Base-by-base conservation (phyloP, 1,140 invertebrate genomes). In the Vanessa tameamea region DNA sequence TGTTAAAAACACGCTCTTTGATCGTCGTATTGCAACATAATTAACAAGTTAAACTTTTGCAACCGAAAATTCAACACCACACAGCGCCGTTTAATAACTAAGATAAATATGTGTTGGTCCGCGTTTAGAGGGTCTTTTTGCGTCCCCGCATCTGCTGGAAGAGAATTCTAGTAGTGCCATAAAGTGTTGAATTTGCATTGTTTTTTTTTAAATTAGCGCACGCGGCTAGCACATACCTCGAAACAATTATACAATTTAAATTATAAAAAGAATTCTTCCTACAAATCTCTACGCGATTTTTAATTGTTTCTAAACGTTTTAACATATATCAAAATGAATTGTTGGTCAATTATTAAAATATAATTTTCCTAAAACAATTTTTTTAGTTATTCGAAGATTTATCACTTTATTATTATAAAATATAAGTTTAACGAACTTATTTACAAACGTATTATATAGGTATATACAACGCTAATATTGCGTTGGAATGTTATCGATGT, bases 121-220 rank as follows among this genome's bases (percentile, higher is more conserved):
- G 26, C 59, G 14, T 71, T 64, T 53, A 31, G 15, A 48, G 59
- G 59, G 59, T 71, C 59, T 71, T 66, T 69, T 64, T 69, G 57
- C 55, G 43, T 69, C 16, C 15, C 57, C 61, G 23, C 47, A 26
- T 71, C 61, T 48, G 16, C 26, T 70, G 12, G 20, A 71, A 64
- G 43, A 71, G 48, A 71, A 71, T 71, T 50, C 59, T 64, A 20
- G 47, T 59, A 59, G 48, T 71, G 61, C 55, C 47, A 50, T 63
- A 61, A 47, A 43, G 61, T 71, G 67, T 67, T 63, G 65, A 70
- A 67, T 75, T 75, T 75, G 64, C 63, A 65, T 75, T 70, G 63
- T 68, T 70, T 57, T 68, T 70, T 55, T 75, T 75, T 75, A 70
- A 75, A 75, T 75, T 47, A 66, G 53, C 57, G 57, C 6, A 43